Base-by-base conservation (phyloP, 1,140 invertebrate genomes). In the Drosophila pachea region DNA sequence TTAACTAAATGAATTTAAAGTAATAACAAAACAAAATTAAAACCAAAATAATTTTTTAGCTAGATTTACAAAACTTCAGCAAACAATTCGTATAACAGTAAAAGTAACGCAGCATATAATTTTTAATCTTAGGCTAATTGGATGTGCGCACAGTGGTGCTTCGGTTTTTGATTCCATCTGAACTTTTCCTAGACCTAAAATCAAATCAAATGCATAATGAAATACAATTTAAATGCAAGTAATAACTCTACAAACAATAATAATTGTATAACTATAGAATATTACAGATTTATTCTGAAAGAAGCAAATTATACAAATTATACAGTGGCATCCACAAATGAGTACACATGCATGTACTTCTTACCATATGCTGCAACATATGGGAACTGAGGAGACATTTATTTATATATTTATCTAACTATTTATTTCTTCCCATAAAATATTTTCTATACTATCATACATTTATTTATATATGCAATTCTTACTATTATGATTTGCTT, bases 91-190 rank as follows among this genome's bases (percentile, higher is more conserved):
- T 52, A 38, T 7, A 38, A 22, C 48, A 65, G 29, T 60, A 52
- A 54, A 54, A 68, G 29, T 61, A 52, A 53, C 35, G 42, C 31
- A 43, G 33, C 42, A 54, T 40, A 36, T 45, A 43, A 42, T 29
- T 22, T 45, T 71, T 64, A 74, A 68, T 33, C 12, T 29, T 54
- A 74, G 72, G 52, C 62, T 72, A 62, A 72, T 52, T 47, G 22
- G 38, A 38, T 49, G 62, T 69, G 49, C 68, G 69, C 67, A 49
- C 55, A 56, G 47, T 59, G 60, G 75, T 76, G 62, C 59, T 60
- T 66, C 66, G 61, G 58, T 86, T 86, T 86, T 86, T 86, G 81
- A 86, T 82, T 86, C 77, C 62, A 81, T 81, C 86, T 86, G 81
- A 86, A 59, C 63, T 71, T 75, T 82, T 86, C 74, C 74, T 86